Percentiles rank a stretch among this genome's conserved stretches.
These are phyloP conservation scores for Lycaon pictus DNA, from an alignment of 2,113 vertebrate genomes.

Conservation along the genomic window DNA sequence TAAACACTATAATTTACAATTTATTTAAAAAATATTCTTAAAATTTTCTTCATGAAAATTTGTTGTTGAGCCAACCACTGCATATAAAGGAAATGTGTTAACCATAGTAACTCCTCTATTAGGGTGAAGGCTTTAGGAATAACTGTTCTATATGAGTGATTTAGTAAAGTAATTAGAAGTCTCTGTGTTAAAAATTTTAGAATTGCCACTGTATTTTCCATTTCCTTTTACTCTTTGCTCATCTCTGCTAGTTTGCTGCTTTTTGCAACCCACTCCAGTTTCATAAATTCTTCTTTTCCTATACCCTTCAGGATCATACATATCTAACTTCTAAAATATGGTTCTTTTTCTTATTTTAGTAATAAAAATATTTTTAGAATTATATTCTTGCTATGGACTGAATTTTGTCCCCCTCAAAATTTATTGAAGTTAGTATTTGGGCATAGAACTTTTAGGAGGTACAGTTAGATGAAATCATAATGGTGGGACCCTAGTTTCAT, in stretches of 20 bases:
- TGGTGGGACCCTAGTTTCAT: background rate
- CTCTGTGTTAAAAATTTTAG: background rate
- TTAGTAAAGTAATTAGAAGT: background rate
- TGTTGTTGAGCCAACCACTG: background rate
- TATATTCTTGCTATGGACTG: background rate
- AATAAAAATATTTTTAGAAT: background rate
- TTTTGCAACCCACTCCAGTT: background rate
- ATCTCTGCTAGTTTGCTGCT: background rate
- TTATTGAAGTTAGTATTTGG: background rate
- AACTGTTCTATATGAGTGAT: background rate
- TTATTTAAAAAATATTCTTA: background rate
- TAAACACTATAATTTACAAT: background rate
- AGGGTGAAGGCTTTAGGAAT: background rate
- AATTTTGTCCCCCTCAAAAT: background rate
- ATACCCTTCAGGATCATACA: background rate
- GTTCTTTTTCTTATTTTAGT: background rate
- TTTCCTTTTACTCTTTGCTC: background rate
- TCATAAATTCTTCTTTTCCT: background rate
- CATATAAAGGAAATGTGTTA: background rate
- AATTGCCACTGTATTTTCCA: background rate
- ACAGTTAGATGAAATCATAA: background rate
- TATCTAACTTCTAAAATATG: background rate
- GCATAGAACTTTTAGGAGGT: background rate
- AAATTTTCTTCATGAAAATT: conserved; percentile 43
- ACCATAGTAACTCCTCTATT: background rate